A percentile compares a stretch with the other conserved stretches of the same genome.
Evolutionary conservation across 2,797 vertebrate genomes (phyloP).

Genomic region (Champsocephalus gunnari): DNA sequence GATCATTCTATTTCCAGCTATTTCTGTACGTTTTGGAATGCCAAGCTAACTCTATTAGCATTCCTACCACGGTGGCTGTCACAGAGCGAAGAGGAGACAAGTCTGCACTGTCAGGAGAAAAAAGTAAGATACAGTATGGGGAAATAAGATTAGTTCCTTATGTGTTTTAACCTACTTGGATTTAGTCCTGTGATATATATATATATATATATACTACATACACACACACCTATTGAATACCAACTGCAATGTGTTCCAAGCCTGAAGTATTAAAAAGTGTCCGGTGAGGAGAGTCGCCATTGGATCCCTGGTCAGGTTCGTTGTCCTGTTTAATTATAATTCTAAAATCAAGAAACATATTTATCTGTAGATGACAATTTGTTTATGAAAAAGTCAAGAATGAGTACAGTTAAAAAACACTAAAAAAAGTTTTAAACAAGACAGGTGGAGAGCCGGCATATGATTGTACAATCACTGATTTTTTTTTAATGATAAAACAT

Average conservation of each 20-base stretch:
- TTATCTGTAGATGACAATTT: not conserved
- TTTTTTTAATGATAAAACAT: too few species aligned
- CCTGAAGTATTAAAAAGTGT: not conserved
- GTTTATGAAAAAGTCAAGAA: not conserved
- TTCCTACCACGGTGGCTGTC: slow-evolving; percentile 29
- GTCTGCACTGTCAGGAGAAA: not conserved
- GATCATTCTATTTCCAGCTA: slow-evolving; percentile 53
- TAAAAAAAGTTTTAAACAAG: too few species aligned
- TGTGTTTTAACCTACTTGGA: not conserved
- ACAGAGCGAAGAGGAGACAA: slow-evolving; percentile 6
- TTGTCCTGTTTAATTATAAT: not conserved
- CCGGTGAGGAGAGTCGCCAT: too few species aligned
- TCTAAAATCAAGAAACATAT: not conserved
- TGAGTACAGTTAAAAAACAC: too few species aligned
- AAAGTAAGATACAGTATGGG: not conserved
- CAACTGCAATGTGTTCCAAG: not conserved
- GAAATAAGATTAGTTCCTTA: not conserved
- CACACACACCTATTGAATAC: not conserved
- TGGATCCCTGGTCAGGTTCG: not conserved
- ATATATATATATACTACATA: too few species aligned
- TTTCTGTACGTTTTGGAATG: slow-evolving; percentile 57
- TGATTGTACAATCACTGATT: too few species aligned
- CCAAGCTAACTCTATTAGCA: slow-evolving; percentile 61
- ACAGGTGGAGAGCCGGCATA: too few species aligned
- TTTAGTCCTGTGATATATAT: not conserved